phyloP scores from a whole-genome alignment of 2,888 invertebrate species.

The Kryphioiulus occultus region DNA sequence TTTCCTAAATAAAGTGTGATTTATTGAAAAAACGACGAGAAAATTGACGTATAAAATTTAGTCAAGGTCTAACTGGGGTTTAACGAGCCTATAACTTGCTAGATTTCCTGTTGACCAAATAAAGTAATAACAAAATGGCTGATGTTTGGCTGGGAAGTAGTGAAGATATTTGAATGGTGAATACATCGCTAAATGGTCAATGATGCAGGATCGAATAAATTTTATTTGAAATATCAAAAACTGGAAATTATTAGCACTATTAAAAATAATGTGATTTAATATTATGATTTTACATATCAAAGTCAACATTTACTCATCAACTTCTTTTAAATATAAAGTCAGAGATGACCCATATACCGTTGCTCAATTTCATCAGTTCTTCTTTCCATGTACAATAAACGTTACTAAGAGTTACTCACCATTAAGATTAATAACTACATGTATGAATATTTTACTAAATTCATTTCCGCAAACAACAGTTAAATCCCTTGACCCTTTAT shows the following conservation, averaged over 20 bases:
- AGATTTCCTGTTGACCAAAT: neutral
- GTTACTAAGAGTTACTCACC: conserved; percentile 1
- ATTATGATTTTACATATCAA: neutral
- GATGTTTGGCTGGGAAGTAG: neutral
- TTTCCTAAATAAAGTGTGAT: neutral
- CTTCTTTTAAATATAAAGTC: neutral
- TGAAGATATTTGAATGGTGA: neutral
- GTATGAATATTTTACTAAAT: neutral
- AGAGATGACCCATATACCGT: neutral
- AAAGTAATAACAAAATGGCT: neutral
- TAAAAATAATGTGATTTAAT: neutral
- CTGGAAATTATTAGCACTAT: too few relatives aligned
- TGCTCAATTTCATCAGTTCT: neutral
- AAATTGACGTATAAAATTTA: neutral
- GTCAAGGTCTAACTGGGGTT: neutral
- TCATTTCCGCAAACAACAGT: conserved; percentile 25
- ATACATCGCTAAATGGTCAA: neutral
- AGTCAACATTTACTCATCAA: neutral
- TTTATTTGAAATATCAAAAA: too few relatives aligned
- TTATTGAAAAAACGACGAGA: neutral
- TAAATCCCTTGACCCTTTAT: conserved; percentile 26
- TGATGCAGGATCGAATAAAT: neutral
- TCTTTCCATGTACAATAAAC: neutral
- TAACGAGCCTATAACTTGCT: neutral
- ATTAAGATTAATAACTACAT: neutral